phyloP scores from a whole-genome alignment of 1,140 invertebrate genomes.

The Rhizoglyphus robini region DNA sequence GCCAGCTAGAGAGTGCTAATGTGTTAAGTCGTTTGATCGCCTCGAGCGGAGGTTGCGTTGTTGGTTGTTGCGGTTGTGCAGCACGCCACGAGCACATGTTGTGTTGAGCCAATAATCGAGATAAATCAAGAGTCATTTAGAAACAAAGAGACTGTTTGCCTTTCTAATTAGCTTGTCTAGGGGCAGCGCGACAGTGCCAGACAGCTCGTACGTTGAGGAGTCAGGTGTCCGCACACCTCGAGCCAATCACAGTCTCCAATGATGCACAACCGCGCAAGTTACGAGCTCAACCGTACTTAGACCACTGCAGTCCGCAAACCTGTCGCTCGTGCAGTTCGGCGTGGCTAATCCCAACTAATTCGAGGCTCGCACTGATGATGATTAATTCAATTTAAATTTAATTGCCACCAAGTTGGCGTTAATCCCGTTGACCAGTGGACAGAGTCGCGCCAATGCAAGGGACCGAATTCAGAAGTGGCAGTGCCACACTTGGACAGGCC shows the following conservation, averaged over 20 bases:
- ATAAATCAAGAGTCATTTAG: slow-evolving; percentile 15
- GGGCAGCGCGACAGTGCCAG: background rate
- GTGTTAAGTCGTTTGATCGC: background rate
- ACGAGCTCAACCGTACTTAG: background rate
- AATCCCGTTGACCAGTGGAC: slow-evolving; percentile 7
- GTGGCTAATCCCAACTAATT: background rate
- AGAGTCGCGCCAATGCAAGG: background rate
- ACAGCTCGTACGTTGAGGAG: background rate
- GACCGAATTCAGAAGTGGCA: too few relatives aligned
- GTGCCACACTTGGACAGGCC: background rate
- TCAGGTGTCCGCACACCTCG: background rate
- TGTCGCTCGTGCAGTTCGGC: background rate
- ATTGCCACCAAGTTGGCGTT: background rate
- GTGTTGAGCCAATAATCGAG: background rate
- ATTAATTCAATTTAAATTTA: slow-evolving; percentile 15
- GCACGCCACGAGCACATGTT: background rate
- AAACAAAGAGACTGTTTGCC: slow-evolving; percentile 8
- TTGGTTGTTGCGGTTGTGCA: background rate
- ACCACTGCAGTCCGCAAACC: background rate
- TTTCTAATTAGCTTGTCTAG: slow-evolving; percentile 15
- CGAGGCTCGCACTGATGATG: background rate
- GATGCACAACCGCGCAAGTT: background rate
- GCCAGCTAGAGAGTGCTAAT: background rate
- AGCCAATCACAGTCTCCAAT: slow-evolving; percentile 10
- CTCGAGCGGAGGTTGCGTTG: background rate